Base-by-base conservation (phyloP, 2,797 vertebrate genomes). In the Sphenopsis melanotis region DNA sequence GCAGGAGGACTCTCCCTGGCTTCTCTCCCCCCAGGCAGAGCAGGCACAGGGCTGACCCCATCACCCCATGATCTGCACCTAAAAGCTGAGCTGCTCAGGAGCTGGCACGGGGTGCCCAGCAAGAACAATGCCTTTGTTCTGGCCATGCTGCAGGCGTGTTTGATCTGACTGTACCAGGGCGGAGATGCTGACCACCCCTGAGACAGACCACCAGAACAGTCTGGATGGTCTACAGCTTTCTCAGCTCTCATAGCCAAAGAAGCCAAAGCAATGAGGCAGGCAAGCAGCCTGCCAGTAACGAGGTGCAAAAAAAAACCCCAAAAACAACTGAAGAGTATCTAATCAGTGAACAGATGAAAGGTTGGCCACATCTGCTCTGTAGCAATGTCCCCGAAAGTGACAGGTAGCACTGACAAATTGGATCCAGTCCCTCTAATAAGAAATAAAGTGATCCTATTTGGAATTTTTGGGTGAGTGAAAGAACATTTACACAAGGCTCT, bases 131-230 rank as follows among this genome's bases (percentile, higher is more conserved):
- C 61, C 55, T 78, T 85, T 53, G 55, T 55, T 83, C 47, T 37
- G 56, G 32, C 55, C 90, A 1, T 7, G 65, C 41, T 64, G 82
- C 20, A 75, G 61, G 61, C 36, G 0, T 2, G 49, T 57, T 93
- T 55, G 57, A 59, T 41, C 5, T 30, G 61, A 65, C 47, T 0
- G 0, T 15, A 50, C 68, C 49, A 32, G 2, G 12, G 61, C 85
- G 57, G 42, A 86, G 65, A 27, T 32, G 57, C 42, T 91, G 86
- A 83, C 80, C 44, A 76, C 69, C 39, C 46, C 36, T 44, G 80
- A 86, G 91, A 82, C 42, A 63, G 50, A 76, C 57, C 72, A 83
- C 36, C 83, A 69, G 21, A 81, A 78, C 18, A 44, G 39, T 36
- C 77, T 41, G 39, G 27, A 46, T 37, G 42, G 44, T 61, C 60